phyloP scores from a whole-genome alignment of 2,113 vertebrate genomes.

The Uria aalge region DNA sequence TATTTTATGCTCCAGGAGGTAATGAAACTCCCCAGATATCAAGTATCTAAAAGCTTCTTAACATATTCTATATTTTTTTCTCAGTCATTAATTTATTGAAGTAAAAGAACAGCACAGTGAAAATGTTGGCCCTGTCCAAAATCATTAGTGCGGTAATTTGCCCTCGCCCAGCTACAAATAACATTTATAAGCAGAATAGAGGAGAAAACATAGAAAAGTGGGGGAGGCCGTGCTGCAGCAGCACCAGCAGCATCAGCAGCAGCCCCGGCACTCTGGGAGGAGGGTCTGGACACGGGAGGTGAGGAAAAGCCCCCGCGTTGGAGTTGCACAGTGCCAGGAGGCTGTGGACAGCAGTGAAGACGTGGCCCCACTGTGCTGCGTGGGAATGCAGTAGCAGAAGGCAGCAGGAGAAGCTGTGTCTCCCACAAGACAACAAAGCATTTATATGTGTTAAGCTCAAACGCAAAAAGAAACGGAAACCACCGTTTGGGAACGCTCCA shows the following conservation, averaged over 20 bases:
- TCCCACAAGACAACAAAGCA: background rate
- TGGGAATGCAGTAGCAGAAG: background rate
- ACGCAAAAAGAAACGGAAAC: background rate
- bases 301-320: background rate
- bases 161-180: background rate
- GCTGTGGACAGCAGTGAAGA: background rate
- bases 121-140: background rate
- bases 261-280: background rate
- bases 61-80: background rate
- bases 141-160: background rate
- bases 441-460: background rate
- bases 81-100: background rate
- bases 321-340: accelerated
- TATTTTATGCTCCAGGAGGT: background rate
- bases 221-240: background rate
- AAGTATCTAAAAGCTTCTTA: background rate
- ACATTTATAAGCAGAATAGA: background rate
- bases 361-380: accelerated
- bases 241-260: background rate
- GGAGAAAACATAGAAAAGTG: background rate
- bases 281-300: background rate
- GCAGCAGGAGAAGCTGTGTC: background rate
- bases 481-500: background rate
- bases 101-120: background rate
- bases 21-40: background rate